phyloP scores from a whole-genome alignment of 2,797 vertebrate species.

The Euphonia xanthogaster region DNA sequence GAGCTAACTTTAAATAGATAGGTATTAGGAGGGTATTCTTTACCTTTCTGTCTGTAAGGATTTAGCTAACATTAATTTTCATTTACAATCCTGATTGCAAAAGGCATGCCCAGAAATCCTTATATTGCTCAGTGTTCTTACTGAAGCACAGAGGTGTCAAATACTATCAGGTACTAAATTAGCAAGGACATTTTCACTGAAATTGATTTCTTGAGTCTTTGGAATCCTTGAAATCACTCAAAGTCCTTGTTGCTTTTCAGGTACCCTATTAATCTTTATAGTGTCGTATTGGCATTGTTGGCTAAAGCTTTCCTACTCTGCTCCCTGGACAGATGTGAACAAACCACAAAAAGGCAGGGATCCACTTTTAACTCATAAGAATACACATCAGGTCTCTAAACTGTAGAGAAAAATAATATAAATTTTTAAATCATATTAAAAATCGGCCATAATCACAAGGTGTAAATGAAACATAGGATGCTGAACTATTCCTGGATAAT shows the following conservation, averaged over 20 bases:
- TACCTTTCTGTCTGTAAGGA: background rate
- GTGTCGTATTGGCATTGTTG: slow-evolving; percentile 58
- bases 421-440: background rate
- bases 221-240: slow-evolving; percentile 78
- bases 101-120: background rate
- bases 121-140: background rate
- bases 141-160: slow-evolving; percentile 60
- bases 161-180: slow-evolving; percentile 74
- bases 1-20: background rate
- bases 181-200: slow-evolving; percentile 78
- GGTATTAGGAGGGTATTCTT: slow-evolving; percentile 8
- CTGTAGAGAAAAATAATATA: slow-evolving; percentile 43
- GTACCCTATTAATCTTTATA: slow-evolving; percentile 78
- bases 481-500: background rate
- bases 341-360: background rate
- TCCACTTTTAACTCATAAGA: slow-evolving; percentile 47
- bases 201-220: slow-evolving; percentile 82
- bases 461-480: slow-evolving; percentile 10
- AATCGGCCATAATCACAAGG: slow-evolving; percentile 38
- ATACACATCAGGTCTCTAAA: slow-evolving; percentile 42
- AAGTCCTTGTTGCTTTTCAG: slow-evolving; percentile 76
- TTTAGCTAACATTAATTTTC: slow-evolving; percentile 37
- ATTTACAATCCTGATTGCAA: background rate
- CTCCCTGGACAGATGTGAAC: slow-evolving; percentile 37
- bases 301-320: slow-evolving; percentile 11